Evolutionary conservation across 2,113 vertebrate genomes (phyloP), one percentile per base, ranked within the genome.

Genomic region (Sorex fumeus): DNA sequence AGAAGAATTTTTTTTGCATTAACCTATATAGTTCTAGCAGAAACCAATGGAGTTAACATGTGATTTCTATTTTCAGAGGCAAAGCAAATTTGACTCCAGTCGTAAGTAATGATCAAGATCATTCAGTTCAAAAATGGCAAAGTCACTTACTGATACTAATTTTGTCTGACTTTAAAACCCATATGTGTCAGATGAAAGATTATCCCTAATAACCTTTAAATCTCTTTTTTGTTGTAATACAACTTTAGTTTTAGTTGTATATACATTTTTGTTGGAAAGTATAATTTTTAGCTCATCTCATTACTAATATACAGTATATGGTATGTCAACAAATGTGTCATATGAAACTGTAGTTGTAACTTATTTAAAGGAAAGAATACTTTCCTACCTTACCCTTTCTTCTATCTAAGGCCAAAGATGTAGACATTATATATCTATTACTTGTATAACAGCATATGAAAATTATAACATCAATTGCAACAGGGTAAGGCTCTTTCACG

Each of bases 401-500:
- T 71, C 50, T 43, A 9, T 3, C 3, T 43, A 10, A 1, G 75
- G 28, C 18, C 15, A 88, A 32, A 23, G 64, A 66, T 75, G 16
- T 64, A 30, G 4, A 2, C 6, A 45, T 66, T 50, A 53, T 67
- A 13, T 5, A 13, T 5, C 4, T 75, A 50, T 2, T 36, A 13
- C 0, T 69, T 78, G 66, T 78, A 75, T 50, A 75, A 67, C 50
- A 19, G 70, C 6, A 25, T 21, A 57, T 60, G 8, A 32, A 27
- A 25, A 2, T 25, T 32, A 9, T 79, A 36, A 45, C 23, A 23
- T 18, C 32, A 66, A 27, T 28, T 30, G 36, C 27, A 84, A 45
- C 2, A 82, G 1, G 28, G 12, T 21, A 9, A 32, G 0, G 1
- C 10, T 1, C 0, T 1, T 0, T n/a, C 13, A n/a, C 7, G 40